Percentiles rank a stretch among this genome's conserved stretches.
Evolutionary conservation across 2,797 vertebrate species (phyloP).

Genomic region (Semotilus atromaculatus): DNA sequence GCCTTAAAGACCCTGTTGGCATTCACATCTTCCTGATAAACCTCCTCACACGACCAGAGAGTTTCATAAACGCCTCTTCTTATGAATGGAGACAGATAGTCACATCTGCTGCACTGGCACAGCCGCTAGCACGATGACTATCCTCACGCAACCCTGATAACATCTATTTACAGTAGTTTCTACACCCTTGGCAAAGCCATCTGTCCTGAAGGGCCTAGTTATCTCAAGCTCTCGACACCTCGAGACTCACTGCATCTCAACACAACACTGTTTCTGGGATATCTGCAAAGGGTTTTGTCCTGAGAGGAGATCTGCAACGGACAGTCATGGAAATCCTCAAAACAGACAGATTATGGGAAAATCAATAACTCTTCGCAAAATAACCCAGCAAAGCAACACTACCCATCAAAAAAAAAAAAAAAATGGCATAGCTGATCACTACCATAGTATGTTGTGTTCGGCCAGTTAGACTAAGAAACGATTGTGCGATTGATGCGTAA

Average conservation of each 20-base stretch:
- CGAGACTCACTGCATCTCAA: neutral
- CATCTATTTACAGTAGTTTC: constrained; percentile 25
- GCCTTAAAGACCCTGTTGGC: constrained; percentile 14
- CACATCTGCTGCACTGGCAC: neutral
- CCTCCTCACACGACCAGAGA: neutral
- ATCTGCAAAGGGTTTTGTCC: neutral
- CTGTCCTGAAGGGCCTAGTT: neutral
- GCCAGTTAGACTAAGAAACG: neutral
- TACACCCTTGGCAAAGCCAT: constrained; percentile 27
- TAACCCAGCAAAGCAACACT: neutral
- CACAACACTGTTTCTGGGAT: neutral
- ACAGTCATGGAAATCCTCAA: neutral
- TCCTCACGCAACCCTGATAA: constrained; percentile 11
- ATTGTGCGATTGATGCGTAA: neutral
- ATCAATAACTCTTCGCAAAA: neutral
- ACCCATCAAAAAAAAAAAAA: neutral
- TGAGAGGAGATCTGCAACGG: neutral
- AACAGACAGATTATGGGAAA: neutral
- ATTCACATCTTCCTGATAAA: neutral
- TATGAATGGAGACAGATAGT: constrained; percentile 10
- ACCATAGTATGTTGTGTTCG: neutral
- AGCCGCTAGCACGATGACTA: neutral
- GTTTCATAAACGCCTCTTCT: neutral
- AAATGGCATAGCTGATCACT: neutral
- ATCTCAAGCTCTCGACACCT: neutral